These are phyloP conservation scores for Aphrophora alni DNA, from an alignment of 2,888 invertebrate species.

Conservation along the genomic window DNA sequence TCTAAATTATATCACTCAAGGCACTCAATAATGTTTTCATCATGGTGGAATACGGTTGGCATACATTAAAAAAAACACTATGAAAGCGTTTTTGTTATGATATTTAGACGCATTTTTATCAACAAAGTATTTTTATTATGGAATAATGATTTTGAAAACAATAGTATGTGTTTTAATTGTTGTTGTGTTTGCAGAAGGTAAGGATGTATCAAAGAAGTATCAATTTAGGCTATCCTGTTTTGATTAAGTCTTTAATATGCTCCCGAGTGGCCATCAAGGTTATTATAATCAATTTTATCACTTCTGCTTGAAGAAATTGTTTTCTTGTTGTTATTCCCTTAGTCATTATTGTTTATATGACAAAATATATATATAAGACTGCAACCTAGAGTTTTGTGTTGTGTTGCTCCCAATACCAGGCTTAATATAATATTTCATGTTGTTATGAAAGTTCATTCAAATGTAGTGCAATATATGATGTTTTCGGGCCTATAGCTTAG, in stretches of 20 bases:
- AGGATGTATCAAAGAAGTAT: background rate
- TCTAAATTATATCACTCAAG: background rate
- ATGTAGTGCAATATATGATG: no score
- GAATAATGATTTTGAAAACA: slow-evolving; percentile 33
- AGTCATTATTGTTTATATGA: background rate
- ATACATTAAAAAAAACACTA: background rate
- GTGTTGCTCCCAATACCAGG: no score
- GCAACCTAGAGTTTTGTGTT: no score
- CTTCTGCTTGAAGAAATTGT: background rate
- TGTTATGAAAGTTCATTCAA: no score
- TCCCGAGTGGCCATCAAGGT: background rate
- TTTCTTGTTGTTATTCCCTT: background rate
- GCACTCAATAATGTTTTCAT: background rate
- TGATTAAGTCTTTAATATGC: background rate
- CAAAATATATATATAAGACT: background rate
- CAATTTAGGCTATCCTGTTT: background rate
- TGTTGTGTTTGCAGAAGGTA: slow-evolving; percentile 6
- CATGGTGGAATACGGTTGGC: background rate
- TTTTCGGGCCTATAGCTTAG: no score
- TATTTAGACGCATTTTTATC: background rate
- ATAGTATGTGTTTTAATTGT: slow-evolving; percentile 24
- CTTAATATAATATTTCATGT: no score
- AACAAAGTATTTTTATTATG: slow-evolving; percentile 23
- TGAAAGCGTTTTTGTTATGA: slow-evolving; percentile 6
- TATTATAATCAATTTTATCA: background rate